These are phyloP conservation scores for Virgularia gustaviana DNA, from an alignment of 92 coral and sea anemone genomes.

Conservation along the genomic window DNA sequence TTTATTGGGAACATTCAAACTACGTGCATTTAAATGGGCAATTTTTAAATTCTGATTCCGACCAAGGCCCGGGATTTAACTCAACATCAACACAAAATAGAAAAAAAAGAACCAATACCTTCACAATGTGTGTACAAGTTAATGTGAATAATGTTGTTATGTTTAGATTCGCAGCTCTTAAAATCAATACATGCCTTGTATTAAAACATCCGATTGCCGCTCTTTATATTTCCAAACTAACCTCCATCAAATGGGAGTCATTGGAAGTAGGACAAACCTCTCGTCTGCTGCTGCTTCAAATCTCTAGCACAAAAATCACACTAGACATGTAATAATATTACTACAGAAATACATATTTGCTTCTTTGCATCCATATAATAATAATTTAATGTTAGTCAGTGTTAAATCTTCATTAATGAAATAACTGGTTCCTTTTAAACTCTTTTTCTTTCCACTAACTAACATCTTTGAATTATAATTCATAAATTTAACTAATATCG, in stretches of 20 bases:
- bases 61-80: not conserved
- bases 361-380: too few relatives aligned
- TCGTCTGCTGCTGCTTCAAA: constrained; percentile 1
- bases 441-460: too few relatives aligned
- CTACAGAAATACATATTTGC: too few relatives aligned
- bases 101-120: too few relatives aligned
- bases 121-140: not conserved
- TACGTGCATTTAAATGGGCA: not conserved
- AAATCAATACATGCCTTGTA: not conserved
- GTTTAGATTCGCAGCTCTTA: not conserved
- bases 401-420: too few relatives aligned
- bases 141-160: not conserved
- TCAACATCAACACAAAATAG: not conserved
- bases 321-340: too few relatives aligned
- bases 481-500: constrained; percentile 17
- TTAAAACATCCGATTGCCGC: not conserved
- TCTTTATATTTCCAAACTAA: not conserved
- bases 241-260: not conserved
- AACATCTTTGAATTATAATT: constrained; percentile 28
- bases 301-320: too few relatives aligned
- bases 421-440: too few relatives aligned
- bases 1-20: constrained; percentile 3
- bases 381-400: too few relatives aligned
- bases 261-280: not conserved
- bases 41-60: not conserved